Percentiles rank a stretch among this genome's conserved stretches.
Conservation (phyloP, 2,113 vertebrate genomes). For the Agapornis roseicollis region DNA sequence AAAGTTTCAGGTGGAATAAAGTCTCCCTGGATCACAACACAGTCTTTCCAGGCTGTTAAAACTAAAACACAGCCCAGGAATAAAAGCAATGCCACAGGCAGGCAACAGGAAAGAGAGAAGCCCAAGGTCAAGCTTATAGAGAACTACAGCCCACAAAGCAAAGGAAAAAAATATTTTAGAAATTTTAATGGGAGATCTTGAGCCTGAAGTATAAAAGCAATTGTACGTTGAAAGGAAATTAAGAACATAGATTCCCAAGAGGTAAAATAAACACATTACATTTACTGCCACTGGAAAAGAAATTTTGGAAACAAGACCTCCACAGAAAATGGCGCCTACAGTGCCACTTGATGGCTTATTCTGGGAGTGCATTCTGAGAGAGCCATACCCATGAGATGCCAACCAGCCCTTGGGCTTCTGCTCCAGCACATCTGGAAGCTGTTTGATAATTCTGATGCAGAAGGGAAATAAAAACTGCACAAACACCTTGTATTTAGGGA, state of each 20-base stretch:
- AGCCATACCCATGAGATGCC: not conserved
- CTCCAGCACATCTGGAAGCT: not conserved
- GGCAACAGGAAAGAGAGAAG: not conserved
- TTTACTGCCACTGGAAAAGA: not conserved
- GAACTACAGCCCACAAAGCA: not conserved
- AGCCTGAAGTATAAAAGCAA: not conserved
- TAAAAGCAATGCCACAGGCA: constrained; percentile 3
- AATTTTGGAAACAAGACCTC: not conserved
- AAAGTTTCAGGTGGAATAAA: not conserved
- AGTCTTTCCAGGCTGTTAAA: not conserved
- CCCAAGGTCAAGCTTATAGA: constrained; percentile 10
- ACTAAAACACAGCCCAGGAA: not conserved
- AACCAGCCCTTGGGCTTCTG: not conserved
- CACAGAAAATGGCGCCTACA: not conserved
- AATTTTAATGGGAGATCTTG: not conserved
- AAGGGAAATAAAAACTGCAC: not conserved
- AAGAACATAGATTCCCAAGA: not conserved
- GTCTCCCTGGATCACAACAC: not conserved
- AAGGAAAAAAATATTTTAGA: not conserved
- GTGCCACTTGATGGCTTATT: constrained; percentile 27
- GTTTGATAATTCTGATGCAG: not conserved
- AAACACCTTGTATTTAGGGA: not conserved
- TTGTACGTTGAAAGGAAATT: not conserved
- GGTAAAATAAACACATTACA: not conserved
- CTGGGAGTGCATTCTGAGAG: not conserved